phyloP scores from a whole-genome alignment of 2,888 invertebrate genomes.

The Pyrgus malvae region DNA sequence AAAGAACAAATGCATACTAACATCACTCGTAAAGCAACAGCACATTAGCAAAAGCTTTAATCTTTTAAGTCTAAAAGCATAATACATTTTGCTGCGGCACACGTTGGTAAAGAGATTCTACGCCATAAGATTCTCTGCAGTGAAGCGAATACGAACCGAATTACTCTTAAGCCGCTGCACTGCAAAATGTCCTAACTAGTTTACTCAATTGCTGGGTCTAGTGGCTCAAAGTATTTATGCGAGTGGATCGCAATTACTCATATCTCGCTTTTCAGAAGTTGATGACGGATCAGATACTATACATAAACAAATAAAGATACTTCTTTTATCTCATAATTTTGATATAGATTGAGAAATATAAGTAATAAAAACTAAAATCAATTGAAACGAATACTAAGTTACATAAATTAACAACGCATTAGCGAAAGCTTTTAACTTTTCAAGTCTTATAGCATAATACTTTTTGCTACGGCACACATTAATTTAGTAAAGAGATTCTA shows the following conservation, averaged over 20 bases:
- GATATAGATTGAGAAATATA: no score
- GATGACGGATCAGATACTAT: no score
- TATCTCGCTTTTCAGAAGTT: no score
- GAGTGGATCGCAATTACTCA: no score
- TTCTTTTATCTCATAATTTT: no score
- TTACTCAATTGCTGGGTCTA: no score
- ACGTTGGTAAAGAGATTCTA: slow-evolving; percentile 1
- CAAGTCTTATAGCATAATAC: slow-evolving; percentile 7
- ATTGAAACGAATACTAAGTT: no score
- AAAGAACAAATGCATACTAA: neutral
- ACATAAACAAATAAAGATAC: no score
- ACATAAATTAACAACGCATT: neutral
- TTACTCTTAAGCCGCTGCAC: no score
- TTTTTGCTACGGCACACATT: neutral
- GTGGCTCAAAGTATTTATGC: no score
- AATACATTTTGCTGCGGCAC: neutral
- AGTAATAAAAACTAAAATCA: no score
- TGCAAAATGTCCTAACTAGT: no score
- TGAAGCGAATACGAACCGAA: neutral
- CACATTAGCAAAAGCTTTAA: neutral
- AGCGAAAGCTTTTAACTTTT: slow-evolving; percentile 1
- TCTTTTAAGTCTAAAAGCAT: slow-evolving; percentile 10
- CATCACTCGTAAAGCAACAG: neutral
- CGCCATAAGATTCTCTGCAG: slow-evolving; percentile 4
- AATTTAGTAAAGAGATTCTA: slow-evolving; percentile 1